Evolutionary conservation across 2,113 vertebrate species (phyloP).

Genomic region (Polypterus bichir): DNA sequence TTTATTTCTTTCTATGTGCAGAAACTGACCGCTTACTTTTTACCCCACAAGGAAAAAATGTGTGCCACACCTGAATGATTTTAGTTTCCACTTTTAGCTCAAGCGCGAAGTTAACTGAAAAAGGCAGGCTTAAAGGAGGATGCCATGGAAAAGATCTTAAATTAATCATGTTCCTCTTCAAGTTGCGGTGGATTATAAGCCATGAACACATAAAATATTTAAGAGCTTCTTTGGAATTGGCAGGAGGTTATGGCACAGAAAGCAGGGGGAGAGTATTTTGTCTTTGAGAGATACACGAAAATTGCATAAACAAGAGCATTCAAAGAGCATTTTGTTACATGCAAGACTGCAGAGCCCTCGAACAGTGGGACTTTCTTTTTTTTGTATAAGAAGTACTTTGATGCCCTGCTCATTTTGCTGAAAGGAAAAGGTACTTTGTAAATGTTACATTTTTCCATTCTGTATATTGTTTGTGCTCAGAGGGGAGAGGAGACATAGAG

Average conservation of each 20-base stretch:
- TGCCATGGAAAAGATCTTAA: constrained; percentile 62
- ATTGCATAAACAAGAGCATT: constrained; percentile 30
- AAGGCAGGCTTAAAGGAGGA: constrained; percentile 34
- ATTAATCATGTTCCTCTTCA: constrained; percentile 91
- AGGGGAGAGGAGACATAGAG: no score
- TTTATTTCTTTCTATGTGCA: no score
- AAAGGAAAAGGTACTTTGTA: constrained; percentile 2
- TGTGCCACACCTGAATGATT: background rate
- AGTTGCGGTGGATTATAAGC: constrained; percentile 72
- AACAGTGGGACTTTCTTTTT: background rate
- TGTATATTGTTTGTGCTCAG: background rate
- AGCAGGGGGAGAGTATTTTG: constrained; percentile 57
- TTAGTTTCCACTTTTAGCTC: background rate
- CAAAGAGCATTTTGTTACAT: constrained; percentile 4
- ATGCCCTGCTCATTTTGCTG: constrained; percentile 1
- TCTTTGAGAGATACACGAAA: constrained; percentile 59
- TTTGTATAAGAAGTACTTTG: background rate
- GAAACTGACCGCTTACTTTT: no score
- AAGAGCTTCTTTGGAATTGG: constrained; percentile 56
- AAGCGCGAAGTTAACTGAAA: background rate
- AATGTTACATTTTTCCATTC: background rate
- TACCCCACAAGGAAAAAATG: no score
- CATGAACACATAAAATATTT: constrained; percentile 90
- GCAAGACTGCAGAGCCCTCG: constrained; percentile 1
- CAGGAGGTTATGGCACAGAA: constrained; percentile 58